Evolutionary conservation across 2,113 vertebrate genomes (phyloP).

Genomic region (Lichenostomus cassidix): DNA sequence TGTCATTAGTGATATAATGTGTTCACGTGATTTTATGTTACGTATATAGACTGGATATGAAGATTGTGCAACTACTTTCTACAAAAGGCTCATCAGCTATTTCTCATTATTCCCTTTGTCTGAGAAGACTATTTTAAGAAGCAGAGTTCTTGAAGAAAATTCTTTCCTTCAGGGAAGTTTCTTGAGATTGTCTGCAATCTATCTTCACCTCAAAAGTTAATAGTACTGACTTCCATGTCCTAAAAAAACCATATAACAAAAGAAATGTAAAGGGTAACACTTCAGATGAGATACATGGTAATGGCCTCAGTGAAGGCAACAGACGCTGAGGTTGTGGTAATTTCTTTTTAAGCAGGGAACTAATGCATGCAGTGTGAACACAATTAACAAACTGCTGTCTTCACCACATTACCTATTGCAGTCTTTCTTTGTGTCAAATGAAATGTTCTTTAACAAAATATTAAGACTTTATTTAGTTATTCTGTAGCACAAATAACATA

Average conservation of each 20-base stretch:
- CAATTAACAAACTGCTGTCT: not conserved
- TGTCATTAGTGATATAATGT: not conserved
- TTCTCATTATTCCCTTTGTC: not conserved
- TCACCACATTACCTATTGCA: not conserved
- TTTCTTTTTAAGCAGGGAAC: not conserved
- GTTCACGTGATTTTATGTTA: not conserved
- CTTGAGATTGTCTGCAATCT: not conserved
- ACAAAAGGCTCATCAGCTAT: not conserved
- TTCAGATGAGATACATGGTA: not conserved
- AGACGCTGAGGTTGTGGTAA: not conserved
- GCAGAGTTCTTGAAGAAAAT: not conserved
- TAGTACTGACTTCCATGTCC: not conserved
- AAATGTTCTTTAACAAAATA: not conserved
- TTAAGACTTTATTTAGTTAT: not conserved
- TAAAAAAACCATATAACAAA: not conserved
- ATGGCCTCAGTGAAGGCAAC: not conserved
- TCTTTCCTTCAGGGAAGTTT: not conserved
- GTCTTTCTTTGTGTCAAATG: not conserved
- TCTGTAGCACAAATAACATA: not conserved
- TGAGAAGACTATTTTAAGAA: not conserved
- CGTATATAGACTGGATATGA: not conserved
- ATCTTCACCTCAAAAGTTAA: not conserved
- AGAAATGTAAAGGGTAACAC: not conserved
- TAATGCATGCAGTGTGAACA: rapidly evolving
- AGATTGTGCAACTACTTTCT: not conserved